Conservation (phyloP, 2,888 invertebrate species). For the Ophion ventricosus region DNA sequence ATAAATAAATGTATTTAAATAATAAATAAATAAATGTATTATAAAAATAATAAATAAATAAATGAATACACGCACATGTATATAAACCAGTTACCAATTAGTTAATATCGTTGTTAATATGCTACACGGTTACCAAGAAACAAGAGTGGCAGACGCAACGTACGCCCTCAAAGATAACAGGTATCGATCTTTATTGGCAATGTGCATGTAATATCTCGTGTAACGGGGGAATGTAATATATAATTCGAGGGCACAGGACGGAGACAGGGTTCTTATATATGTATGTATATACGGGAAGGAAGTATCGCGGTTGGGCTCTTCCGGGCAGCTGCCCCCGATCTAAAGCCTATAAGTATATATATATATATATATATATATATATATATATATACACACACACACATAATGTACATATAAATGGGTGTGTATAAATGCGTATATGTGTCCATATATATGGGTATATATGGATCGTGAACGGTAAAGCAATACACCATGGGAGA, state of each 20-base stretch:
- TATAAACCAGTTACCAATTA: not conserved
- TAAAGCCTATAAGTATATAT: not conserved
- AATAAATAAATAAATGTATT: not conserved
- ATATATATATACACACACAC: not conserved
- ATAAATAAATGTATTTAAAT: not conserved
- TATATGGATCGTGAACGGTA: slow-evolving; percentile 74
- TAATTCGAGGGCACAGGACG: slow-evolving; percentile 72
- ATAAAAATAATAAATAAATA: not conserved
- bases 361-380: not conserved
- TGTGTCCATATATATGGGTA: not conserved
- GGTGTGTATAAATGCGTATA: slow-evolving; percentile 22
- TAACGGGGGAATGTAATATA: slow-evolving; percentile 39
- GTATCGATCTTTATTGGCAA: slow-evolving; percentile 39
- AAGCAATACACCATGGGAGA: slow-evolving; percentile 82
- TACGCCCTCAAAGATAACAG: slow-evolving; percentile 43
- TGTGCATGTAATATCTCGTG: slow-evolving; percentile 3
- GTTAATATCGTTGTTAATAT: too few species aligned
- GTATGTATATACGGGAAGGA: slow-evolving; percentile 78
- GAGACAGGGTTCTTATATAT: slow-evolving; percentile 66
- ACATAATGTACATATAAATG: slow-evolving; percentile 41
- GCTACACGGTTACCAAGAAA: too few species aligned
- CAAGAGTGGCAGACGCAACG: too few species aligned
- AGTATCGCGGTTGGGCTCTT: slow-evolving; percentile 82
- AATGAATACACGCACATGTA: too few species aligned
- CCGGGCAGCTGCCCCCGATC: slow-evolving; percentile 79